Conservation (phyloP, 2,113 vertebrate genomes). For the Oophaga pumilio region DNA sequence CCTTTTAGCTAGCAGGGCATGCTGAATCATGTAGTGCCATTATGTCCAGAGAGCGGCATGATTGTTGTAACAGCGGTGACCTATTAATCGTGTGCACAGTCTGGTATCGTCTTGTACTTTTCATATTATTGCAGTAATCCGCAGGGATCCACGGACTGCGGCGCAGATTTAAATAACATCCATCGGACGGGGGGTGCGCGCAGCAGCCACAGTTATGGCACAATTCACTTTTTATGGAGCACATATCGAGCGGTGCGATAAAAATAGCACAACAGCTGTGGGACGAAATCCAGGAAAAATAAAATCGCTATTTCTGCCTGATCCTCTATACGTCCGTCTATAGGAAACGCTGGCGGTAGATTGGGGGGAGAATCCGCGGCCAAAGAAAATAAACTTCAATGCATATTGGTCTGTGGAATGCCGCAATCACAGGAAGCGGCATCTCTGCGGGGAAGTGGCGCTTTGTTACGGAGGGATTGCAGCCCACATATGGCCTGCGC, state of each 20-base stretch:
- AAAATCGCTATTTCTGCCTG: constrained; percentile 11
- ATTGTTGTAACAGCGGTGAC: too few species aligned
- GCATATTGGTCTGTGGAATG: neutral
- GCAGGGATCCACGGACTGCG: neutral
- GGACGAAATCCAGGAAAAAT: constrained; percentile 1
- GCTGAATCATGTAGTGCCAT: neutral
- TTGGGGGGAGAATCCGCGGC: neutral
- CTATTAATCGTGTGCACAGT: neutral
- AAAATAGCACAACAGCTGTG: neutral
- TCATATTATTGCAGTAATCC: neutral
- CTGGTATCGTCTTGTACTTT: neutral
- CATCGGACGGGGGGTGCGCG: neutral
- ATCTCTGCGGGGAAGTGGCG: neutral
- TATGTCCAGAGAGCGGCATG: neutral
- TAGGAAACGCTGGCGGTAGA: neutral
- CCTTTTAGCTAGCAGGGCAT: neutral
- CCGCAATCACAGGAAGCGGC: neutral
- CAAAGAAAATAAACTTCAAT: constrained; percentile 32
- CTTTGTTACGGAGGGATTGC: neutral
- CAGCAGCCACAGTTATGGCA: neutral
- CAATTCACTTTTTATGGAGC: constrained; percentile 9
- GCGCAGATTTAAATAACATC: neutral
- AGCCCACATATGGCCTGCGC: neutral
- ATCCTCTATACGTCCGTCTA: constrained; percentile 8
- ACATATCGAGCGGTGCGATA: neutral